Evolutionary conservation across 2,113 vertebrate species (phyloP).

Genomic region (Puma concolor): DNA sequence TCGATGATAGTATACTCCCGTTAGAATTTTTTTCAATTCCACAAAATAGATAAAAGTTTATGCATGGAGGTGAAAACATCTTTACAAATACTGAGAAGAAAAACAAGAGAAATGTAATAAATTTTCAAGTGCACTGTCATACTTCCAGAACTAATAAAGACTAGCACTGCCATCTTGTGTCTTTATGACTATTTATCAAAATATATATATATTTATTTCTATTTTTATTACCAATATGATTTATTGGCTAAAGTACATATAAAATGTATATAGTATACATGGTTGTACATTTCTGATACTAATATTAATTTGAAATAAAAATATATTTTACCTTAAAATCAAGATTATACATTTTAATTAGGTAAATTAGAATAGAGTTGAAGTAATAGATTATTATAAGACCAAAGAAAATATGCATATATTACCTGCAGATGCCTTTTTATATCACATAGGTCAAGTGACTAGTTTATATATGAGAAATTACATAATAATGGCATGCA

Average conservation of each 20-base stretch:
- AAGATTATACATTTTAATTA: background rate
- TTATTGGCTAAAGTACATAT: background rate
- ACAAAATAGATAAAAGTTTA: background rate
- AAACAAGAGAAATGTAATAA: background rate
- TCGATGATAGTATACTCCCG: background rate
- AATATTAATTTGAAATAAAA: background rate
- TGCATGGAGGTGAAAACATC: background rate
- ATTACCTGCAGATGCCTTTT: background rate
- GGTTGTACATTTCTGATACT: background rate
- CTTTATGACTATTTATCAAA: conserved; percentile 45
- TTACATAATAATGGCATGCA: background rate
- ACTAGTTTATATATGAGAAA: background rate
- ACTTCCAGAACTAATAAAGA: conserved; percentile 39
- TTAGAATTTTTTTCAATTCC: background rate
- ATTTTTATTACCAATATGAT: background rate
- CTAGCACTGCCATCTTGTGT: conserved; percentile 75
- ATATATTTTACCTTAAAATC: background rate
- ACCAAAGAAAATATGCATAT: background rate
- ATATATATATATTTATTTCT: background rate
- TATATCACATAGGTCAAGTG: background rate
- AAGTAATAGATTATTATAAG: background rate
- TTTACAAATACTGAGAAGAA: background rate
- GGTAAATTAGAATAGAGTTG: background rate
- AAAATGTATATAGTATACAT: background rate
- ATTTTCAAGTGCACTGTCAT: background rate